Evolutionary conservation across 2,888 invertebrate genomes (phyloP).

Genomic region (Automeris io): DNA sequence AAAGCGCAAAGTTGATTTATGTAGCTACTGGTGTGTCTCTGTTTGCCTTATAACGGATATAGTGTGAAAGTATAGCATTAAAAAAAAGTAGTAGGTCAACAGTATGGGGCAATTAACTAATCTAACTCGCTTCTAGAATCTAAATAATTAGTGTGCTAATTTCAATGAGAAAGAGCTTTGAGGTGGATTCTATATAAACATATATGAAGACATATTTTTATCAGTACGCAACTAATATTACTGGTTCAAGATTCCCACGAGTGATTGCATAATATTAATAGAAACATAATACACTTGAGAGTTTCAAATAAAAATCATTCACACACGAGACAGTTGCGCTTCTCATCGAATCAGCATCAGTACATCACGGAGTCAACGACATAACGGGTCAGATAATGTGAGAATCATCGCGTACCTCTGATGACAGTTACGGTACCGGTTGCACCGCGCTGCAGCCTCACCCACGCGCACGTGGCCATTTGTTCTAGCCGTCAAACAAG

Average conservation of each 20-base stretch:
- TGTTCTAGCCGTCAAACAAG: slow-evolving; percentile 3
- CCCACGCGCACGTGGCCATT: slow-evolving; percentile 24
- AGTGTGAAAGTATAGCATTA: no score
- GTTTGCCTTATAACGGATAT: no score
- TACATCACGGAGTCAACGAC: slow-evolving; percentile 12
- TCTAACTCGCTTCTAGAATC: no score
- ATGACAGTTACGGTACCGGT: slow-evolving; percentile 13
- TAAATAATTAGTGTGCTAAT: no score
- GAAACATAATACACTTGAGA: background rate
- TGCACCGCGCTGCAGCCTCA: slow-evolving; percentile 30
- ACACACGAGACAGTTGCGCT: background rate
- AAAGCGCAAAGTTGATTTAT: no score
- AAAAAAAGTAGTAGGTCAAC: no score
- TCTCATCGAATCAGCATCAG: slow-evolving; percentile 4
- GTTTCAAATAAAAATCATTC: slow-evolving; percentile 1
- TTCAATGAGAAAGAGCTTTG: no score
- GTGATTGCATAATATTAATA: background rate
- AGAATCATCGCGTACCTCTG: slow-evolving; percentile 15
- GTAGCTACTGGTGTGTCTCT: no score
- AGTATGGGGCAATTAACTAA: no score
- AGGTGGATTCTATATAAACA: no score
- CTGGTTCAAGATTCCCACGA: background rate
- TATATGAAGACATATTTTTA: no score
- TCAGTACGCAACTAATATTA: background rate
- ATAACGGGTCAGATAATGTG: slow-evolving; percentile 13